Conservation (phyloP, 1,140 invertebrate species). For the Diploscapter pachys region DNA sequence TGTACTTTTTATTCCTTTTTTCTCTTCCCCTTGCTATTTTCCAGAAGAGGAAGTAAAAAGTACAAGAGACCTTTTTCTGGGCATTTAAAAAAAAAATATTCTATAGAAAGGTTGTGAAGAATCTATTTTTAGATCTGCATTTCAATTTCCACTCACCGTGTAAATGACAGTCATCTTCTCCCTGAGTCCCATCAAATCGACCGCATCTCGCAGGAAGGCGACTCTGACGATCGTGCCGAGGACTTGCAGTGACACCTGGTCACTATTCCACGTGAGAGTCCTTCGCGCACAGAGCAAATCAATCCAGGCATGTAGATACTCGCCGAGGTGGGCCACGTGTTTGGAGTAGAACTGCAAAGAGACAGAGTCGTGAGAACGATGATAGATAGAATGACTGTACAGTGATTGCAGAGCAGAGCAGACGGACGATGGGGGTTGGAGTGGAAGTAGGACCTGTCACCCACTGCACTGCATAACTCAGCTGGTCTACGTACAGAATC, state of each 20-base stretch:
- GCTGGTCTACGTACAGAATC: conserved; percentile 29
- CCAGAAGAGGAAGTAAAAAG: too few relatives aligned
- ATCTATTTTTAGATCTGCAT: background rate
- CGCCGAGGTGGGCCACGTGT: conserved; percentile 1
- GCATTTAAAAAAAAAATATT: too few relatives aligned
- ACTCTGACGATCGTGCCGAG: conserved; percentile 29
- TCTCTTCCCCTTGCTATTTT: too few relatives aligned
- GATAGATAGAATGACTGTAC: conserved; percentile 16
- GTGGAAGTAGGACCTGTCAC: conserved; percentile 27
- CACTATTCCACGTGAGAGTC: conserved; percentile 21
- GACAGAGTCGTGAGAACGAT: background rate
- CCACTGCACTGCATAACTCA: conserved; percentile 32
- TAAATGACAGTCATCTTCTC: background rate
- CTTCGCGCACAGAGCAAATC: conserved; percentile 11
- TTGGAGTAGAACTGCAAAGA: conserved; percentile 15
- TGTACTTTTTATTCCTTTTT: too few relatives aligned
- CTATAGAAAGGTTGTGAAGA: conserved; percentile 7
- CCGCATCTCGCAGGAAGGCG: conserved; percentile 22
- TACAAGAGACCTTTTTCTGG: too few relatives aligned
- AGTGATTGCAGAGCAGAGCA: conserved; percentile 29
- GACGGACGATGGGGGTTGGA: conserved; percentile 26
- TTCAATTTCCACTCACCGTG: background rate
- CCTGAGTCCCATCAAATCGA: conserved; percentile 12
- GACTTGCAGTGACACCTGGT: conserved; percentile 31
- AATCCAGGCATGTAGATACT: conserved; percentile 28